A percentile compares a stretch with the other conserved stretches of the same genome.
Conservation (phyloP, 1,140 invertebrate genomes). For the Cherax quadricarinatus region DNA sequence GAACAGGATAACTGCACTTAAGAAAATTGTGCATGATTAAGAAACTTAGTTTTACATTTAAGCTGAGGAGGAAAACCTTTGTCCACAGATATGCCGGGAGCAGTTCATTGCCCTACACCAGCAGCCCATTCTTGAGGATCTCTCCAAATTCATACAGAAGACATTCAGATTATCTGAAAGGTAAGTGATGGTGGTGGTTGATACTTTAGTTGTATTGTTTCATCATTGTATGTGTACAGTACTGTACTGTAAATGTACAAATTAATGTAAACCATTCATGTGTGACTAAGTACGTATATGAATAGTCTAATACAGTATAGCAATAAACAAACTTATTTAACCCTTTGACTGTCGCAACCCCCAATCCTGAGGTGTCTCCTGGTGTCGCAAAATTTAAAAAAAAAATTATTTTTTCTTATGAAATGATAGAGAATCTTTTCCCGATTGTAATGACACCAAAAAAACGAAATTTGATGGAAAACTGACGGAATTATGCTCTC, state of each 20-base stretch:
- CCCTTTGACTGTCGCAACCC: too few species aligned
- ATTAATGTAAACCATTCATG: not conserved
- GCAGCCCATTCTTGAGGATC: conserved; percentile 92
- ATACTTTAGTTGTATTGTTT: not conserved
- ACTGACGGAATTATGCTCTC: too few species aligned
- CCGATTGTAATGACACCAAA: too few species aligned
- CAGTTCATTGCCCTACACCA: conserved; percentile 97
- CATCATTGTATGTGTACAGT: not conserved
- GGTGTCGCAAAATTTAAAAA: too few species aligned
- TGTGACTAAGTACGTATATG: not conserved
- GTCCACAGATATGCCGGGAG: conserved; percentile 89
- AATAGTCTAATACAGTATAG: not conserved
- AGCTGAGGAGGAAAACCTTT: not conserved
- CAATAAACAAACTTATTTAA: too few species aligned
- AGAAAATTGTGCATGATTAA: too few species aligned
- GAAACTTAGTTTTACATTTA: too few species aligned
- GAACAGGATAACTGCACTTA: too few species aligned
- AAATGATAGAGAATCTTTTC: too few species aligned
- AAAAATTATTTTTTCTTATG: too few species aligned
- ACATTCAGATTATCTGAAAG: conserved; percentile 82
- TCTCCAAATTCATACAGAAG: conserved; percentile 86
- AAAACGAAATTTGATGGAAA: too few species aligned
- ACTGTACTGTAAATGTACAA: not conserved
- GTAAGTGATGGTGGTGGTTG: conserved; percentile 77
- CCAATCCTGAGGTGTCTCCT: too few species aligned